Conservation (phyloP, 1,140 invertebrate species). For the Hetaerina americana region DNA sequence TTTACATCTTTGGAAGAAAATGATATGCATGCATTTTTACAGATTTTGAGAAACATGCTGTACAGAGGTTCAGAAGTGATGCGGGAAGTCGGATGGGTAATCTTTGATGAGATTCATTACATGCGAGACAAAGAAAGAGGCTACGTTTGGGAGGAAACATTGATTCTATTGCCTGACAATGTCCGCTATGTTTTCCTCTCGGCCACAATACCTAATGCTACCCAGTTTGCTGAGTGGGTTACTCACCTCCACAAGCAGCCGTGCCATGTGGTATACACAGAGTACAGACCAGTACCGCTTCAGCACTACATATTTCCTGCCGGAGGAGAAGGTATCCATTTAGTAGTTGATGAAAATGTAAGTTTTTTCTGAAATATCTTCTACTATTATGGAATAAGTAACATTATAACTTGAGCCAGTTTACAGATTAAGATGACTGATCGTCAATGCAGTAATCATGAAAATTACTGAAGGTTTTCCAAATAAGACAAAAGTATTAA, state of each 20-base stretch:
- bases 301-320: constrained; percentile 97
- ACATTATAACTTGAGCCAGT: too few relatives aligned
- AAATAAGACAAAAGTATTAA: too few relatives aligned
- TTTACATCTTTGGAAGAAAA: too few relatives aligned
- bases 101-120: constrained; percentile 99
- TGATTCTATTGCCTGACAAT: constrained; percentile 94
- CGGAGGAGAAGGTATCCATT: constrained; percentile 87
- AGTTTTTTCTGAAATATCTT: constrained; percentile 18
- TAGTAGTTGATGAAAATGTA: constrained; percentile 88
- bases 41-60: constrained; percentile 96
- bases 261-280: constrained; percentile 98
- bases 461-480: too few relatives aligned
- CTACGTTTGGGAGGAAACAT: constrained; percentile 98
- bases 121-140: constrained; percentile 99
- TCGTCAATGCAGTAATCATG: too few relatives aligned
- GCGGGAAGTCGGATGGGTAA: constrained; percentile 98
- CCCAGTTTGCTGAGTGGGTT: constrained; percentile 98
- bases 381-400: constrained; percentile 19
- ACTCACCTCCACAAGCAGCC: constrained; percentile 91
- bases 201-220: constrained; percentile 97
- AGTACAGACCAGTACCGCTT: constrained; percentile 91
- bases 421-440: too few relatives aligned
- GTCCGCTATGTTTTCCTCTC: constrained; percentile 98
- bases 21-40: too few relatives aligned
- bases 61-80: constrained; percentile 96